These are phyloP conservation scores for Seira musarum DNA, from an alignment of 2,888 invertebrate species.

Conservation along the genomic window DNA sequence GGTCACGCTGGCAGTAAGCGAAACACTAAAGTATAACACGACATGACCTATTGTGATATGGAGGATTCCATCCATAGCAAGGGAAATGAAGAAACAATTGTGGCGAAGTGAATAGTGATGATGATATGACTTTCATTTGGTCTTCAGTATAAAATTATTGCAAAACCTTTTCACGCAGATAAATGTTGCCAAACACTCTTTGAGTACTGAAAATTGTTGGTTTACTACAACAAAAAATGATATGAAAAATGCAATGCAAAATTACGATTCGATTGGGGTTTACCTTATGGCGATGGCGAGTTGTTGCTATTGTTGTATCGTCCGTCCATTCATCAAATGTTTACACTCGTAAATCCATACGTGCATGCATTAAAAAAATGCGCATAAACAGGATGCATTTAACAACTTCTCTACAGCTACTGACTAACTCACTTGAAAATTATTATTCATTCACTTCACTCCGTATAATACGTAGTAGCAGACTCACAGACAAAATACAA, in stretches of 20 bases:
- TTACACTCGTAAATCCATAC: background rate
- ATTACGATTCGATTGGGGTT: background rate
- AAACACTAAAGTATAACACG: background rate
- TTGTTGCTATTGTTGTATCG: constrained; percentile 1
- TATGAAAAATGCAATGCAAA: background rate
- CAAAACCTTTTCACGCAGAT: constrained; percentile 12
- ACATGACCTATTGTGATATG: background rate
- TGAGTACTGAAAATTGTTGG: background rate
- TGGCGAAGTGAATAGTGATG: background rate
- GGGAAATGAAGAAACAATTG: constrained; percentile 13
- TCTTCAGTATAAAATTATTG: background rate
- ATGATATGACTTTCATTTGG: no score
- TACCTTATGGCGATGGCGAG: constrained; percentile 19
- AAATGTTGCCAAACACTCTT: constrained; percentile 8
- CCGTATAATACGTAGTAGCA: background rate
- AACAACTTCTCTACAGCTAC: background rate
- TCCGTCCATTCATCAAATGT: constrained; percentile 13
- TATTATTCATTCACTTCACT: background rate
- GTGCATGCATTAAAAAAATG: background rate
- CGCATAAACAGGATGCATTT: constrained; percentile 3
- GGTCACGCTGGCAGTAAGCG: background rate
- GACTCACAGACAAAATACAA: constrained; percentile 28
- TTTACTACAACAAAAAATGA: constrained; percentile 9
- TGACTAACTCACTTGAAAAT: background rate
- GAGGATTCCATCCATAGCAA: no score